Evolutionary conservation across 2,797 vertebrate species (phyloP), one percentile per base, ranked within the genome.

Genomic region (Tarsius wallacei): DNA sequence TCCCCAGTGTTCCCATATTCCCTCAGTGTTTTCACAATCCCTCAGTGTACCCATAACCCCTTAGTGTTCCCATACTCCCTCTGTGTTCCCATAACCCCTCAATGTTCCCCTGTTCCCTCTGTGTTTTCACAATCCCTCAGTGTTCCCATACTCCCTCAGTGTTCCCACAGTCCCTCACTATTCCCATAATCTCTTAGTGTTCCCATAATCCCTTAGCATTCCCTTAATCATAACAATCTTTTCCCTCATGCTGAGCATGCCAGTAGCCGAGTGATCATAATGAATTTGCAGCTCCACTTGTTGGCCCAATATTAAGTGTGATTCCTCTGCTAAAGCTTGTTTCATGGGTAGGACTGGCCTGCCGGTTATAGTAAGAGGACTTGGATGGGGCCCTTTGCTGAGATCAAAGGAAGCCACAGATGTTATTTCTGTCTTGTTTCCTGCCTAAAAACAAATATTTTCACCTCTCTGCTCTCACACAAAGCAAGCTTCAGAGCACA

Each of bases 351-450:
- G 91, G 86, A 86, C 61, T 74, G 93, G 90, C 97, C 84, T 97
- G 42, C 42, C 42, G 4, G 42, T 97, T 94, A 94, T 92, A 97
- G 97, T 0, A 76, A 95, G 89, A 97, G 95, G 94, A 81, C 93
- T 91, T 42, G 42, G 94, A 87, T 90, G 94, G 59, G 93, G 85
- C 85, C 91, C 95, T 98, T 97, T 94, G 97, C 86, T 86, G 93
- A 97, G 98, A 97, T 87, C 87, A 97, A 98, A 97, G 95, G 95
- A 97, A 98, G 70, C 66, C 96, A 93, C 82, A 71, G 97, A 91
- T 31, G 63, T 93, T 97, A 93, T 97, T 95, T 97, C 74, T 96
- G 4, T 76, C 97, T 91, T 51, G 4, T 57, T 93, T 47, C 33
- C 33, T 28, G 7, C 66, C 28, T 74, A 47, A 63, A 36, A 83